Conservation (phyloP, 2,113 vertebrate species). For the Cryptomyrus ogoouensis region DNA sequence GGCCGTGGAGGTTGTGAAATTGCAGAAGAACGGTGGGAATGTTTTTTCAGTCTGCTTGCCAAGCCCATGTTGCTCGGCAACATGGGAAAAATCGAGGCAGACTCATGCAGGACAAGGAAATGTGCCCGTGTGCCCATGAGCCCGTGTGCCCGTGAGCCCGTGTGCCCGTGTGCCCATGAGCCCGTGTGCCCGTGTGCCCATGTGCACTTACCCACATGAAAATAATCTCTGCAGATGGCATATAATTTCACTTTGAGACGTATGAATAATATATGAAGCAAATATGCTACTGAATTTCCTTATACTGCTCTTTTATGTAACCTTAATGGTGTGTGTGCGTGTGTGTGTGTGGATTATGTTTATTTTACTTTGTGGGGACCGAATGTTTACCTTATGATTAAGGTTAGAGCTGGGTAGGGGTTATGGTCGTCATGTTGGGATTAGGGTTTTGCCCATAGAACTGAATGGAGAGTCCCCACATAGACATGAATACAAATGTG, state of each 20-base stretch:
- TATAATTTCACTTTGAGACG: not conserved
- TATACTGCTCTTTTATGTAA: not conserved
- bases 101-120: not conserved
- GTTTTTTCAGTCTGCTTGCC: not conserved
- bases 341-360: not conserved
- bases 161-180: not conserved
- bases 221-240: not conserved
- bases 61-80: not conserved
- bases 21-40: not conserved
- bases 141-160: not conserved
- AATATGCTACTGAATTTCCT: not conserved
- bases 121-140: not conserved
- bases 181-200: not conserved
- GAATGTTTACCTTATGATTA: not conserved
- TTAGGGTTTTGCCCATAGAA: no score
- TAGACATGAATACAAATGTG: not conserved
- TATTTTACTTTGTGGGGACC: not conserved
- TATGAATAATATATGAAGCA: conserved; percentile 1
- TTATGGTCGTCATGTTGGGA: no score
- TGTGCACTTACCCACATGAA: not conserved
- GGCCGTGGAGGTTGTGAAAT: not conserved
- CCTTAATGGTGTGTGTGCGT: not conserved
- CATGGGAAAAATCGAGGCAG: not conserved
- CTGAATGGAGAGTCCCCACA: no score
- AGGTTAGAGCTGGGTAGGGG: no score